These are phyloP conservation scores for Hololepta plana DNA, from an alignment of 2,888 invertebrate genomes.

Conservation along the genomic window DNA sequence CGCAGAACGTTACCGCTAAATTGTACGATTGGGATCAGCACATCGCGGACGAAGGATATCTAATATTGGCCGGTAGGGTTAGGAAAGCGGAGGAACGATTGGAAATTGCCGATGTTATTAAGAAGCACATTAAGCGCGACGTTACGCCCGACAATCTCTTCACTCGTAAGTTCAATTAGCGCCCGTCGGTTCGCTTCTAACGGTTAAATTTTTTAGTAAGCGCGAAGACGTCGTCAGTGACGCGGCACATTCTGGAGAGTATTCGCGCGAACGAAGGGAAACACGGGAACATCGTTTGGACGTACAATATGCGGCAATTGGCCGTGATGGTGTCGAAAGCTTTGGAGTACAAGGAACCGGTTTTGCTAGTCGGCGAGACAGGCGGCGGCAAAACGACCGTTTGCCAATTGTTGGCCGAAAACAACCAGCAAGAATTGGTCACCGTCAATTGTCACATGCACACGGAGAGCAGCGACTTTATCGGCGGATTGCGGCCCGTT, in stretches of 20 bases:
- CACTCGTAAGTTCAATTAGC: conserved; percentile 29
- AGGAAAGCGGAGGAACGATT: conserved; percentile 64
- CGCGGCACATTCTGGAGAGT: conserved; percentile 47
- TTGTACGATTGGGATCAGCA: conserved; percentile 96
- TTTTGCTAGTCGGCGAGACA: conserved; percentile 91
- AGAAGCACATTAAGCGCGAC: conserved; percentile 60
- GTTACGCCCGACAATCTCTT: conserved; percentile 56
- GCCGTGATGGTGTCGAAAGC: conserved; percentile 69
- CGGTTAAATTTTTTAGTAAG: conserved; percentile 1
- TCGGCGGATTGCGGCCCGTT: conserved; percentile 88
- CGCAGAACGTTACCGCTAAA: conserved; percentile 35
- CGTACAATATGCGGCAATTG: conserved; percentile 70
- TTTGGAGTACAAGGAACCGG: conserved; percentile 80
- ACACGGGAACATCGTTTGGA: conserved; percentile 84
- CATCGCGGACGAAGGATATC: conserved; percentile 87
- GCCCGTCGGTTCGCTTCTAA: conserved; percentile 1
- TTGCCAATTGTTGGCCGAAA: conserved; percentile 69
- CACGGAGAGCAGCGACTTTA: conserved; percentile 95
- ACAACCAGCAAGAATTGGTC: conserved; percentile 45
- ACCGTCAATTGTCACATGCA: conserved; percentile 97
- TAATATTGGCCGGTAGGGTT: conserved; percentile 82
- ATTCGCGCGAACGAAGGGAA: conserved; percentile 36
- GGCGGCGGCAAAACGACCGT: conserved; percentile 96
- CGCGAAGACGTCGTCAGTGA: conserved; percentile 55
- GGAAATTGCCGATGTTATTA: conserved; percentile 62